Conservation (phyloP, 2,797 vertebrate species). For the Xiphophorus birchmanni region DNA sequence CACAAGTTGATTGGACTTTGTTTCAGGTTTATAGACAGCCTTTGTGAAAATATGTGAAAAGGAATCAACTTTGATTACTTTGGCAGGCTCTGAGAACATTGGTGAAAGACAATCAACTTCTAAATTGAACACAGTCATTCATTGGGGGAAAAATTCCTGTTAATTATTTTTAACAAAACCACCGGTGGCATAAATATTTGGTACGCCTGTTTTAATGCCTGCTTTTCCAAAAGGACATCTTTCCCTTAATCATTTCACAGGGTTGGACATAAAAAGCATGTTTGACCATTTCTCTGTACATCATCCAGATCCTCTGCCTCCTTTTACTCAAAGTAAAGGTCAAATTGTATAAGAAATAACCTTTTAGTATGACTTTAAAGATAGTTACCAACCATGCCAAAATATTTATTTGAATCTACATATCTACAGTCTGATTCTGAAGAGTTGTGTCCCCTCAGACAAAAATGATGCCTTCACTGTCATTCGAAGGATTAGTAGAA, state of each 20-base stretch:
- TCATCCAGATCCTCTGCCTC: neutral
- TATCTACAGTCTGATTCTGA: neutral
- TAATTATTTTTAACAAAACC: neutral
- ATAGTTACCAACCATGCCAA: neutral
- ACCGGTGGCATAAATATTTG: neutral
- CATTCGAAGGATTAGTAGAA: constrained; percentile 14
- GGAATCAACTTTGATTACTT: neutral
- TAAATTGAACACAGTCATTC: neutral
- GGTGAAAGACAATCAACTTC: neutral
- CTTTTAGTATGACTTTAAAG: neutral
- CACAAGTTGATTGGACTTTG: constrained; percentile 14
- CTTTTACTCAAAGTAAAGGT: neutral
- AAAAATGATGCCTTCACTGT: constrained; percentile 11
- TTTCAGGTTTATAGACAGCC: neutral
- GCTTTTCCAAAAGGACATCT: neutral
- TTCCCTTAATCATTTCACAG: neutral
- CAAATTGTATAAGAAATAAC: neutral
- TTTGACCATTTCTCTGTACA: neutral
- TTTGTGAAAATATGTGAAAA: neutral
- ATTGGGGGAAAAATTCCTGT: neutral
- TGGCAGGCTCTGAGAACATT: neutral
- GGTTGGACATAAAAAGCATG: neutral
- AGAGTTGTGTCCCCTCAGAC: neutral
- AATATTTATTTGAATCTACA: neutral
- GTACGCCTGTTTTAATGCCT: neutral